Evolutionary conservation across 1,140 invertebrate species (phyloP), one percentile per base, ranked within the genome.

Genomic region (Hypothenemus hampei): DNA sequence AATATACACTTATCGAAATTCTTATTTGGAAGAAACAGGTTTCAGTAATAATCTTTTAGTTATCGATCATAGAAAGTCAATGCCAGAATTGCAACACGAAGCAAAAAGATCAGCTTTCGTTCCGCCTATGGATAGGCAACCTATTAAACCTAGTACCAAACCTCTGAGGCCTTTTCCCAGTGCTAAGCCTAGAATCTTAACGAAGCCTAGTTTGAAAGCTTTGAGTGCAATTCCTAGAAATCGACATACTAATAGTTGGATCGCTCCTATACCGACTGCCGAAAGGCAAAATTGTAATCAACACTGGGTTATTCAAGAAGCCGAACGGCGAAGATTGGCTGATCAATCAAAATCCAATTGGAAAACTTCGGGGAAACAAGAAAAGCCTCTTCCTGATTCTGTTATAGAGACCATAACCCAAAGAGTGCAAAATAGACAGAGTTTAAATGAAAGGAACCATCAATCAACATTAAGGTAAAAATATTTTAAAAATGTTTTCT

Each of bases 251-350:
- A 77, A 84, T 43, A 83, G 82, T 37, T 91, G 83, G 85, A 78
- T 84, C 31, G 81, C 82, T 63, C 78, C 82, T 26, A 80, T 83
- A 61, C 73, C 80, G 40, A 84, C 84, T 58, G 79, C 78, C 35
- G 81, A 85, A 58, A 77, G 79, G 4, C 76, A 81, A 45, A 81
- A 78, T 68, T 87, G 87, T 62, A 78, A 79, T 63, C 87, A 92
- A 64, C 89, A 93, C 66, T 93, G 90, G 90, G 76, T 93, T 4
- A 83, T 91, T 66, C 86, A 89, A 82, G 93, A 97, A 72, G 93
- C 93, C 0, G 93, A 97, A 69, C 85, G 93, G 61, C 77, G 93
- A 35, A 77, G 93, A 58, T 81, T 91, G 40, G 75, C 73, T 50
- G 87, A 86, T 64, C 82, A 82, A 58, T 77, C 81, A 45, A 65